These are phyloP conservation scores for Phyllopteryx taeniolatus DNA, from an alignment of 2,113 vertebrate genomes.

Conservation along the genomic window DNA sequence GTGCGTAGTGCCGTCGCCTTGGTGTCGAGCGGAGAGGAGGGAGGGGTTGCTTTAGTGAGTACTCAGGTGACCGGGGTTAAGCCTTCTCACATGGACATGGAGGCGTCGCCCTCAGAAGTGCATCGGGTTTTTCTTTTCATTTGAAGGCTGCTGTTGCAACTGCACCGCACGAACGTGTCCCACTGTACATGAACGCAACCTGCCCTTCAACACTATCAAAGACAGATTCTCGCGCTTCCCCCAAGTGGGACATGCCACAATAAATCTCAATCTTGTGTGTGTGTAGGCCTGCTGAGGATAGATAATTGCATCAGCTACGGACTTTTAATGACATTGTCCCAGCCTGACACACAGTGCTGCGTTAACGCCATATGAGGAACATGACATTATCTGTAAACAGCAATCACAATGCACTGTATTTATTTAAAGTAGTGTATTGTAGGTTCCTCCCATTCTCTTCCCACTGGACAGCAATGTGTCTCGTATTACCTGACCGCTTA, in stretches of 20 bases:
- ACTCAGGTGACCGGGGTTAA: slow-evolving; percentile 69
- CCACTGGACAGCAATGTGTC: background rate
- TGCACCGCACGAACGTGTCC: slow-evolving; percentile 26
- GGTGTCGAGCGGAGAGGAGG: slow-evolving; percentile 21
- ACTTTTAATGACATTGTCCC: no score
- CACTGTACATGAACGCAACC: slow-evolving; percentile 8
- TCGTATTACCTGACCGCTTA: background rate
- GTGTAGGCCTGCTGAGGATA: background rate
- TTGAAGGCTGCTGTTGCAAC: slow-evolving; percentile 22
- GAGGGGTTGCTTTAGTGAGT: slow-evolving; percentile 8
- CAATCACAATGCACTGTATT: background rate
- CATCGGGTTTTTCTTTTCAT: slow-evolving; percentile 20
- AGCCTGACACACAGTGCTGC: no score
- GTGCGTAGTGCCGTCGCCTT: slow-evolving; percentile 18
- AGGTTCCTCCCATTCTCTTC: no score
- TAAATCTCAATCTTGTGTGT: background rate
- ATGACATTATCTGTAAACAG: background rate
- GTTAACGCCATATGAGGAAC: no score
- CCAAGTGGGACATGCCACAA: background rate
- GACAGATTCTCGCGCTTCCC: background rate
- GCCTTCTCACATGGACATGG: slow-evolving; percentile 64
- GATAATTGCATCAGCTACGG: no score
- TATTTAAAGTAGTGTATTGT: no score
- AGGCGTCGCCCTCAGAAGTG: slow-evolving; percentile 28
- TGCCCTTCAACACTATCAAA: slow-evolving; percentile 20